Conservation (phyloP, 2,113 vertebrate species). For the Aegotheles bennettii region DNA sequence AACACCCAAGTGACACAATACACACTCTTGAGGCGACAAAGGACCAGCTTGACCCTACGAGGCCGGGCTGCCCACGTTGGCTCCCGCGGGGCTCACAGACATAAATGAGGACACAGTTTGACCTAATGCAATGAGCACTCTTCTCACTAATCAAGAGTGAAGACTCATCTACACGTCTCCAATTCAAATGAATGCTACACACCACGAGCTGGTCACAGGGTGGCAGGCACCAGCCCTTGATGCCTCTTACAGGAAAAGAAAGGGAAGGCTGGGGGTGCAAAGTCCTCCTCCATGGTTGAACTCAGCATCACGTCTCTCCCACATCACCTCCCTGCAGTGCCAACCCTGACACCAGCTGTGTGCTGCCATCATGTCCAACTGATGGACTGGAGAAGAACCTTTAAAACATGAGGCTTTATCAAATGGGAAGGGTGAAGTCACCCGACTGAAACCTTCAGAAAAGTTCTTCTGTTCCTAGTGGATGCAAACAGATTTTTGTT, state of each 20-base stretch:
- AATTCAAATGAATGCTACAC: neutral
- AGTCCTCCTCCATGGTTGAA: neutral
- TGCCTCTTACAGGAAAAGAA: neutral
- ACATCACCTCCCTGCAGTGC: neutral
- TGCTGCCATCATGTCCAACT: neutral
- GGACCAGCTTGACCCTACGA: neutral
- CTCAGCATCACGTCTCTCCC: neutral
- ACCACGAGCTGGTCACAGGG: neutral
- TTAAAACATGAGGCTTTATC: neutral
- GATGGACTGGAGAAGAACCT: neutral
- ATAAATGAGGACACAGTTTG: neutral
- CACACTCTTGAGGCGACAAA: neutral
- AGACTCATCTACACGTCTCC: neutral
- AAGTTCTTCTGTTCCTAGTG: neutral
- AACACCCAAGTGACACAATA: neutral
- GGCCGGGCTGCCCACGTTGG: rapidly evolving
- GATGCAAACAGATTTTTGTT: neutral
- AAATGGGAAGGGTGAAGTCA: neutral
- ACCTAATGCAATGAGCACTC: neutral
- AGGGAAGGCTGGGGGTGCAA: neutral
- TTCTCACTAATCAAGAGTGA: conserved; percentile 1
- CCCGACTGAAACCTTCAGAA: neutral
- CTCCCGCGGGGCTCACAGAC: neutral
- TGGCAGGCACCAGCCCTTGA: neutral
- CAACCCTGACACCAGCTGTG: neutral